Evolutionary conservation across 64 coral and sea anemone genomes (phyloP).

Genomic region (Stichodactyla mertensii): DNA sequence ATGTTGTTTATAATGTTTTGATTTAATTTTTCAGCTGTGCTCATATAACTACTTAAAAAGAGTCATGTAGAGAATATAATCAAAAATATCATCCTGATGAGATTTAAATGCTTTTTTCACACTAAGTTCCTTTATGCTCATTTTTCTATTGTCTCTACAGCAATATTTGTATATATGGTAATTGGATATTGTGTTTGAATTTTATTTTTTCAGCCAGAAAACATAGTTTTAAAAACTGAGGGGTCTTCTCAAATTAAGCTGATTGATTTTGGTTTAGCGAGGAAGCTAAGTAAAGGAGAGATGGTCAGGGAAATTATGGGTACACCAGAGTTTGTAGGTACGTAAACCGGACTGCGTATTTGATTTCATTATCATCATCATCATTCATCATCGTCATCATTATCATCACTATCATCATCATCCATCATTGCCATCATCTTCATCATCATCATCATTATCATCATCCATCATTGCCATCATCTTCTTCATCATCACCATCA

Average conservation of each 20-base stretch:
- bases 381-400: too few species aligned
- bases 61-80: too few species aligned
- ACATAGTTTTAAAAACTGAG: conserved; percentile 74
- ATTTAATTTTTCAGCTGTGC: too few species aligned
- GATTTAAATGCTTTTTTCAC: too few species aligned
- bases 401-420: too few species aligned
- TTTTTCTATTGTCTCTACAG: too few species aligned
- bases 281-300: conserved; percentile 65
- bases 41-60: too few species aligned
- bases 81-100: too few species aligned
- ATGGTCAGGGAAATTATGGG: conserved; percentile 85
- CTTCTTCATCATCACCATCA: background rate
- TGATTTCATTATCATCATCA: too few species aligned
- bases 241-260: conserved; percentile 56
- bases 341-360: background rate
- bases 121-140: too few species aligned
- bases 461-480: background rate
- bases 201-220: conserved; percentile 67
- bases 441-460: background rate
- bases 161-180: background rate
- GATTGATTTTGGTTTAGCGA: conserved; percentile 94
- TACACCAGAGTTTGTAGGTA: conserved; percentile 97
- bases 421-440: background rate
- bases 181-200: background rate
- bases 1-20: too few species aligned